Evolutionary conservation across 30 jellyfish, hydroid and myxozoan genomes (phyloP).

Genomic region (Cassiopea andromeda): DNA sequence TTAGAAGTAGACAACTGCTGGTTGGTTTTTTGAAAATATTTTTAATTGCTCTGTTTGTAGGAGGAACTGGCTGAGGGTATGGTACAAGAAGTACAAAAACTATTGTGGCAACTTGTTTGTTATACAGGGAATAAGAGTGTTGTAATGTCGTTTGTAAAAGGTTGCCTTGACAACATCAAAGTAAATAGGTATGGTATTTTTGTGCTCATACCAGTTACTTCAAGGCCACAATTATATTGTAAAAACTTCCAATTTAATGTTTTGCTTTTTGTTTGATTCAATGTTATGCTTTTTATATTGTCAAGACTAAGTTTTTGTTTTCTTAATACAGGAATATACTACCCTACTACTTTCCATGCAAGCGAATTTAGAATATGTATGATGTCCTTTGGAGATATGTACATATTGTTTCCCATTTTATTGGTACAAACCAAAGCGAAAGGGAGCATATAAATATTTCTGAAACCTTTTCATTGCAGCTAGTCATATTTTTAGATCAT

Average conservation of each 20-base stretch:
- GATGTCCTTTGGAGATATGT: too few species aligned
- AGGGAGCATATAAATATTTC: too few species aligned
- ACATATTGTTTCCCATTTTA: too few species aligned
- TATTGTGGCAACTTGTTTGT: constrained; percentile 98
- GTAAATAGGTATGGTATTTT: constrained; percentile 67
- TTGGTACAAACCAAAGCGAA: too few species aligned
- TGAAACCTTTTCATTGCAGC: neutral
- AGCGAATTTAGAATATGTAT: too few species aligned
- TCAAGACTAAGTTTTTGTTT: too few species aligned
- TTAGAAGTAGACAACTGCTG: too few species aligned
- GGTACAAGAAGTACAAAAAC: constrained; percentile 89
- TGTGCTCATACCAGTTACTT: neutral
- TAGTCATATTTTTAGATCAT: neutral
- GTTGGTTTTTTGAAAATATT: too few species aligned
- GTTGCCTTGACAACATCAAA: constrained; percentile 90
- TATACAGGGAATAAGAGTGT: constrained; percentile 88
- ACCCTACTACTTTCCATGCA: too few species aligned
- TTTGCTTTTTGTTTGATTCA: too few species aligned
- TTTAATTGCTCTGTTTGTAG: neutral
- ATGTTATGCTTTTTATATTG: too few species aligned
- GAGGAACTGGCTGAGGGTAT: constrained; percentile 85
- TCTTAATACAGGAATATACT: too few species aligned
- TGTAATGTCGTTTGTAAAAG: constrained; percentile 93
- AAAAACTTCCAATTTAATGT: neutral
- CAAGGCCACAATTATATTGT: neutral